A percentile compares a stretch with the other conserved stretches of the same genome.
Conservation (phyloP, 2,797 vertebrate genomes). For the Pangasius larnaudii region DNA sequence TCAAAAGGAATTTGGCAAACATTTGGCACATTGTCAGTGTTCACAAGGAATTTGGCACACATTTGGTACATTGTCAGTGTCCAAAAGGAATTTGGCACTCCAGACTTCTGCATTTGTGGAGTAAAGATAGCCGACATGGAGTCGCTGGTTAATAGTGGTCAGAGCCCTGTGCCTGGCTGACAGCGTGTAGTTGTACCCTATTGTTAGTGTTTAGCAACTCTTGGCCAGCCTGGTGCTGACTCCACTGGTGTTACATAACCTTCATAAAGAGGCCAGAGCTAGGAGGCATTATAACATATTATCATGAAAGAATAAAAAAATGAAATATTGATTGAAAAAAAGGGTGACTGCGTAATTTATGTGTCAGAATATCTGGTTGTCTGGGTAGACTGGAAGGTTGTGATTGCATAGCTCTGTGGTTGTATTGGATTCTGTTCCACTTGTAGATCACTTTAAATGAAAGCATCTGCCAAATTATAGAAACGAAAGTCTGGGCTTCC, state of each 20-base stretch:
- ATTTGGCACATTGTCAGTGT: background rate
- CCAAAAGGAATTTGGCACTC: background rate
- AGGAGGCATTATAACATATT: background rate
- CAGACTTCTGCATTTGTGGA: background rate
- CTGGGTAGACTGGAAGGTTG: background rate
- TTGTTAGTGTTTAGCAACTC: background rate
- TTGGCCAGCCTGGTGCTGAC: background rate
- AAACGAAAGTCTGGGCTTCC: background rate
- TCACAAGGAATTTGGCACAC: background rate
- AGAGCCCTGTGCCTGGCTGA: background rate
- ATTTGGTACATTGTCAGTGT: background rate
- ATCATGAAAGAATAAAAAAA: background rate
- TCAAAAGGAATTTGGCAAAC: background rate
- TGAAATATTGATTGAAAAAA: background rate
- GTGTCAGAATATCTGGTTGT: background rate
- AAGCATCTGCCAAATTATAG: background rate
- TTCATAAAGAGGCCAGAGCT: background rate
- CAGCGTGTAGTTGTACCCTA: background rate
- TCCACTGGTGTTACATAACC: background rate
- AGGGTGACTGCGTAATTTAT: background rate
- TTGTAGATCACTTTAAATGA: too few relatives aligned
- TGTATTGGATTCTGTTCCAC: background rate
- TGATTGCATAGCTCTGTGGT: background rate
- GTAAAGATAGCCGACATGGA: background rate
- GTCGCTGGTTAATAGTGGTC: background rate